Base-by-base conservation (phyloP, 1,140 invertebrate species). In the Nylanderia fulva region DNA sequence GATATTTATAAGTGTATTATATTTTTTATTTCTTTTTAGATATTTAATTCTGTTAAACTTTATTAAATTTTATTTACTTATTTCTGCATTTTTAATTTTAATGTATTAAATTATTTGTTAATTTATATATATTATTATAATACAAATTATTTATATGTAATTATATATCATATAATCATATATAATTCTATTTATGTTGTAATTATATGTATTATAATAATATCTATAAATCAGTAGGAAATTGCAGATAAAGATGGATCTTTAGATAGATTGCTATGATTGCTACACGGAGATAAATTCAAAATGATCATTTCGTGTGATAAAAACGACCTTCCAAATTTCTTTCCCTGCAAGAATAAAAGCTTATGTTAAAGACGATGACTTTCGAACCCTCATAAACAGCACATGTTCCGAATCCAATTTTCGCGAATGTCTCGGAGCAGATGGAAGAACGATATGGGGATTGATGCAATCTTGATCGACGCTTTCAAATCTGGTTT, bases 371-470 rank as follows among this genome's bases (percentile, higher is more conserved):
- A 79, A 79, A 54, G 42, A 66, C 21, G 45, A 79, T 68, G 33
- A 56, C 33, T 79, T 79, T 68, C 33, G 15, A 54, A 79, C 21
- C 33, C 61, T 68, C 61, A 56, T 79, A 79, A 79, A 79, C 61
- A 68, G 42, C 45, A 24, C 42, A 79, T 68, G 29, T 56, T 68
- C 33, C 36, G 15, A 68, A 79, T 79, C 45, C 61, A 79, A 79
- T 79, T 79, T 39, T 79, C 15, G 21, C 18, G 13, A 68, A 79
- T 79, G 48, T 8, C 21, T 54, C 15, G 21, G 0, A 68, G 21
- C 21, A 68, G 45, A 48, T 64, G 13, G 42, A 68, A 68, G 7
- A 66, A 79, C 6, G 21, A 24, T 36, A 54, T 33, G n/a, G 1
- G 9, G 6, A 8, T 24, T 77, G 45, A 66, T 77, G 42, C 13